phyloP scores from a whole-genome alignment of 2,797 vertebrate genomes.

The Oryzias sinensis region DNA sequence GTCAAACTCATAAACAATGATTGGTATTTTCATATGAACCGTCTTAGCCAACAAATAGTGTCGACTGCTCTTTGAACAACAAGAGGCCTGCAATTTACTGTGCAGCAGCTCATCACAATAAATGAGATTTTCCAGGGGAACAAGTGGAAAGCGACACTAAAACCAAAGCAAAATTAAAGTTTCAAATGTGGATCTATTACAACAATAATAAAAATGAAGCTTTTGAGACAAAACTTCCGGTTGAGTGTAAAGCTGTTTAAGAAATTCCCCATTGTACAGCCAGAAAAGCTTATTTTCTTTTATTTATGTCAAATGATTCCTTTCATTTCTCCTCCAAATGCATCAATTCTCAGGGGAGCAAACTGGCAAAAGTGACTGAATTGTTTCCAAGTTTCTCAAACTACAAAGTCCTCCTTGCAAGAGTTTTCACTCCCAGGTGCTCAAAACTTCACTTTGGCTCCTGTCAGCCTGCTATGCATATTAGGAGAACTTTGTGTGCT shows the following conservation, averaged over 20 bases:
- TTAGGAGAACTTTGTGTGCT: slow-evolving; percentile 23
- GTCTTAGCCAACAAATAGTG: slow-evolving; percentile 6
- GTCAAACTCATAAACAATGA: slow-evolving; percentile 26
- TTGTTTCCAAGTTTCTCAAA: slow-evolving; percentile 32
- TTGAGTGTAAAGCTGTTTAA: slow-evolving; percentile 20
- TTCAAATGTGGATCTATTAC: too few relatives aligned
- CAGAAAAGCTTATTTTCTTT: slow-evolving; percentile 21
- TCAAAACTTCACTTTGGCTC: slow-evolving; percentile 3
- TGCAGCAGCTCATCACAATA: slow-evolving; percentile 5
- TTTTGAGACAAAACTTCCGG: slow-evolving; percentile 1
- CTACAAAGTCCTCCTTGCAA: slow-evolving; percentile 21
- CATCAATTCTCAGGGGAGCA: slow-evolving; percentile 17
- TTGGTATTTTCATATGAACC: slow-evolving; percentile 9
- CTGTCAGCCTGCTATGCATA: slow-evolving; percentile 21
- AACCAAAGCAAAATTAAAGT: neutral
- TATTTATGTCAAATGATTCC: slow-evolving; percentile 31
- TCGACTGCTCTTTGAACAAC: slow-evolving; percentile 9
- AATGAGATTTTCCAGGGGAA: slow-evolving; percentile 12
- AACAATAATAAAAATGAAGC: neutral
- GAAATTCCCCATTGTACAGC: slow-evolving; percentile 20
- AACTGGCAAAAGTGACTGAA: slow-evolving; percentile 27
- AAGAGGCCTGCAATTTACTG: slow-evolving; percentile 5
- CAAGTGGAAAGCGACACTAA: slow-evolving; percentile 1
- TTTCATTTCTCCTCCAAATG: slow-evolving; percentile 48
- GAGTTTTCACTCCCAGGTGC: slow-evolving; percentile 20